These are phyloP conservation scores for Scaptomyza pallida DNA, from an alignment of 1,140 invertebrate genomes.

Conservation along the genomic window DNA sequence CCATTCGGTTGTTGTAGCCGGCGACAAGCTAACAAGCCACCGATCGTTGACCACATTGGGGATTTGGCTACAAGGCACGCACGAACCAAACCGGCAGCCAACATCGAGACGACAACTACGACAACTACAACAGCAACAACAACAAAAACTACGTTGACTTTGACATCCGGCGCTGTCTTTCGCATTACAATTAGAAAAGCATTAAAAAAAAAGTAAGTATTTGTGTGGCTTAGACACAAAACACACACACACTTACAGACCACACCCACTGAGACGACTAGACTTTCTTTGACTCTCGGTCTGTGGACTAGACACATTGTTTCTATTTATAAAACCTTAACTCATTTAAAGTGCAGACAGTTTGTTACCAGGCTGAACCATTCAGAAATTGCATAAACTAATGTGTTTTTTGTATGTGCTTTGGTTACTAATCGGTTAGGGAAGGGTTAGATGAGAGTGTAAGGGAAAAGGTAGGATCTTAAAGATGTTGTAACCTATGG, in stretches of 20 bases:
- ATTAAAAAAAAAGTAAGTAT: background rate
- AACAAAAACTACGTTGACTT: conserved; percentile 43
- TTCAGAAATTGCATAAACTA: conserved; percentile 1
- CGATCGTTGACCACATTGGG: conserved; percentile 40
- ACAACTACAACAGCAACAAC: conserved; percentile 37
- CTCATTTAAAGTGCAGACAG: conserved; percentile 18
- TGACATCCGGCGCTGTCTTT: conserved; percentile 67
- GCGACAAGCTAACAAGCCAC: conserved; percentile 45
- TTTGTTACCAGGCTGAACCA: too few species aligned
- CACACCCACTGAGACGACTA: conserved; percentile 20
- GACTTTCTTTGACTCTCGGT: conserved; percentile 33
- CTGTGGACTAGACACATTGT: conserved; percentile 22
- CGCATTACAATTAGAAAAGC: conserved; percentile 77
- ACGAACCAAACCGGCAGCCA: conserved; percentile 27
- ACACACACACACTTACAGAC: conserved; percentile 10
- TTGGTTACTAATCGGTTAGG: background rate
- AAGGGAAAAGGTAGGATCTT: background rate
- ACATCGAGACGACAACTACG: conserved; percentile 35
- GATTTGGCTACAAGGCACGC: conserved; percentile 65
- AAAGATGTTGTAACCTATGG: too few species aligned
- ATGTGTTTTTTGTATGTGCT: background rate
- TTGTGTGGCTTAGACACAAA: conserved; percentile 24
- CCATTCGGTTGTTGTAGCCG: conserved; percentile 27
- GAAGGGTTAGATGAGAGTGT: background rate
- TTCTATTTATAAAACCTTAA: conserved; percentile 43